Conservation (phyloP, 2,113 vertebrate species). For the Condylura cristata region DNA sequence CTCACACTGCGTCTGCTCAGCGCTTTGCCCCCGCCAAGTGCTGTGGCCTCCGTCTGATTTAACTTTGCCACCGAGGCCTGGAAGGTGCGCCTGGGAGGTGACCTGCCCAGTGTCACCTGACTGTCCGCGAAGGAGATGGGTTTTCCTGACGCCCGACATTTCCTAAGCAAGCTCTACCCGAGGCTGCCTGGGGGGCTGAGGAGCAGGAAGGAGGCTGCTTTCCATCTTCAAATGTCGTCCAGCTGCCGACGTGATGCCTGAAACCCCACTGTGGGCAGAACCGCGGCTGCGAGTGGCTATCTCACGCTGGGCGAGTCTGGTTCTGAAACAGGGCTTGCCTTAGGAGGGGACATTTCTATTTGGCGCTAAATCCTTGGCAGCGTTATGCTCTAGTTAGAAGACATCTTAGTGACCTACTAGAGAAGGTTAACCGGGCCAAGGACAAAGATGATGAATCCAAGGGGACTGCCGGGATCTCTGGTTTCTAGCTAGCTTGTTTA, state of each 20-base stretch:
- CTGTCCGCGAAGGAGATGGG: neutral
- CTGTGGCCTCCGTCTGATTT: too few species aligned
- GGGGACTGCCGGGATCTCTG: too few species aligned
- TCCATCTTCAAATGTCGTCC: neutral
- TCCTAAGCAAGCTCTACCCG: too few species aligned
- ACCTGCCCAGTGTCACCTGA: neutral
- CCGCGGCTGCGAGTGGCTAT: too few species aligned
- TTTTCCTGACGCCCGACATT: neutral
- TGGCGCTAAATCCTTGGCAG: conserved; percentile 86
- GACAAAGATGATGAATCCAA: too few species aligned
- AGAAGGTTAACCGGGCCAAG: conserved; percentile 93
- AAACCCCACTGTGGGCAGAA: conserved; percentile 87
- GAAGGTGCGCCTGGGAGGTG: neutral
- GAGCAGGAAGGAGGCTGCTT: neutral
- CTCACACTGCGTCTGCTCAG: too few species aligned
- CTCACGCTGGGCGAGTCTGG: conserved; percentile 94
- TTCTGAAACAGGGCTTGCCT: conserved; percentile 94
- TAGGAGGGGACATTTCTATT: conserved; percentile 95
- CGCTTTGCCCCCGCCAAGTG: neutral
- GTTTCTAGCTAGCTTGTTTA: too few species aligned
- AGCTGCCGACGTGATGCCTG: neutral
- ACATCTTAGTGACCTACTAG: conserved; percentile 91
- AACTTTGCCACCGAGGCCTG: neutral
- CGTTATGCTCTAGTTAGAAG: conserved; percentile 92
- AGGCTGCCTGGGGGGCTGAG: neutral